A percentile compares a stretch with the other conserved stretches of the same genome.
Conservation (phyloP, 2,113 vertebrate species). For the Engraulis encrasicolus region DNA sequence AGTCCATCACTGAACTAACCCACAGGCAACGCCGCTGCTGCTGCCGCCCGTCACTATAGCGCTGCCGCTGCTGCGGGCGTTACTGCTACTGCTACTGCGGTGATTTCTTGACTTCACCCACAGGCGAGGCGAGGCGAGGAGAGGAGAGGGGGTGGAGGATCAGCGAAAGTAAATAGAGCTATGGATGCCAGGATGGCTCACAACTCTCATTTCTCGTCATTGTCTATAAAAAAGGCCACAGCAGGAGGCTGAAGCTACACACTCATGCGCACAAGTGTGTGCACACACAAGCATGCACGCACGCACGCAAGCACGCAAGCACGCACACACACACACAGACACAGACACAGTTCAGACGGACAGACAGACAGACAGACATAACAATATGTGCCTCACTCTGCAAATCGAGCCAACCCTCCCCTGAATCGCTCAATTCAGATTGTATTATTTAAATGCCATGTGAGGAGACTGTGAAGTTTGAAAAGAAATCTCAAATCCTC, state of each 20-base stretch:
- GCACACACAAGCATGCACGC: too few relatives aligned
- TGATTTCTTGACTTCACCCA: background rate
- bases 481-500: background rate
- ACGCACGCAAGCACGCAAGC: too few relatives aligned
- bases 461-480: background rate
- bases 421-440: background rate
- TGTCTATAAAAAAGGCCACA: constrained; percentile 23
- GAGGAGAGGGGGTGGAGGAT: background rate
- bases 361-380: constrained; percentile 39
- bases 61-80: background rate
- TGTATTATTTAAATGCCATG: background rate
- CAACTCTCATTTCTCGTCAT: background rate
- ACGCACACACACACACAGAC: too few relatives aligned
- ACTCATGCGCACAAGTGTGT: too few relatives aligned
- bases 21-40: background rate
- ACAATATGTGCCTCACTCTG: constrained; percentile 18
- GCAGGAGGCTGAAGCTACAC: constrained; percentile 13
- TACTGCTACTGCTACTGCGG: background rate
- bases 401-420: background rate
- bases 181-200: constrained; percentile 1
- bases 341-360: too few relatives aligned
- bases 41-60: too few relatives aligned
- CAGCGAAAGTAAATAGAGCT: constrained; percentile 32
- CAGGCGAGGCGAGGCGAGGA: constrained; percentile 10
- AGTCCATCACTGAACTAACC: background rate